Conservation (phyloP, 2,113 vertebrate species). For the Channa maculata region DNA sequence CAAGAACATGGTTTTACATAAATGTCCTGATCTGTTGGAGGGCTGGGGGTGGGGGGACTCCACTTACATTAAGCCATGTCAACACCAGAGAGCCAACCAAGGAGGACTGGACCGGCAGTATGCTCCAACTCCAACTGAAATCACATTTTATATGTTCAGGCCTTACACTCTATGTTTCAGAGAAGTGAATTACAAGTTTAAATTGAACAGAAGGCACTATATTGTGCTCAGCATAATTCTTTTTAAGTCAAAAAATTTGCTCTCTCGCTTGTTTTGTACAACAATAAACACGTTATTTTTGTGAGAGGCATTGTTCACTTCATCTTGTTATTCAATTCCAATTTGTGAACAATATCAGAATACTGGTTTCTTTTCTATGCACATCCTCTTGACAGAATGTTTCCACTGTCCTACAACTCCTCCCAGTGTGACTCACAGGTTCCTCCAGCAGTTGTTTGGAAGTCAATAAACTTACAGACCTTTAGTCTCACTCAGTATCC, state of each 20-base stretch:
- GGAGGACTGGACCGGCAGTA: conserved; percentile 52
- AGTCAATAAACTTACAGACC: conserved; percentile 38
- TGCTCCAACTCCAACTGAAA: conserved; percentile 58
- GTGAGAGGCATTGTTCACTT: background rate
- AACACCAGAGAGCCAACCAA: conserved; percentile 19
- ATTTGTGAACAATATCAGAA: conserved; percentile 19
- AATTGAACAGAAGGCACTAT: background rate
- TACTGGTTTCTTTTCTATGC: conserved; percentile 16
- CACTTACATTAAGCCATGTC: conserved; percentile 36
- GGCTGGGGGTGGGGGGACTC: conserved; percentile 3
- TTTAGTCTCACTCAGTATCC: conserved; percentile 9
- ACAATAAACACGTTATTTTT: too few relatives aligned
- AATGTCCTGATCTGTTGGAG: conserved; percentile 41
- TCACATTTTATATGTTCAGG: conserved; percentile 21
- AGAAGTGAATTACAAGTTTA: background rate
- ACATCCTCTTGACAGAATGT: background rate
- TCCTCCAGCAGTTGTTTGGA: conserved; percentile 54
- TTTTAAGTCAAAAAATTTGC: background rate
- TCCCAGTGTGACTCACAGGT: conserved; percentile 44
- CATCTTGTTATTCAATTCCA: background rate
- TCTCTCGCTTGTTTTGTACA: background rate
- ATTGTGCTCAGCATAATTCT: background rate
- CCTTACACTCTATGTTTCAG: too few relatives aligned
- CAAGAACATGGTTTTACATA: conserved; percentile 50
- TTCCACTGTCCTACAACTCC: background rate